Evolutionary conservation across 1,140 invertebrate genomes (phyloP).

Genomic region (Drosophila santomea): DNA sequence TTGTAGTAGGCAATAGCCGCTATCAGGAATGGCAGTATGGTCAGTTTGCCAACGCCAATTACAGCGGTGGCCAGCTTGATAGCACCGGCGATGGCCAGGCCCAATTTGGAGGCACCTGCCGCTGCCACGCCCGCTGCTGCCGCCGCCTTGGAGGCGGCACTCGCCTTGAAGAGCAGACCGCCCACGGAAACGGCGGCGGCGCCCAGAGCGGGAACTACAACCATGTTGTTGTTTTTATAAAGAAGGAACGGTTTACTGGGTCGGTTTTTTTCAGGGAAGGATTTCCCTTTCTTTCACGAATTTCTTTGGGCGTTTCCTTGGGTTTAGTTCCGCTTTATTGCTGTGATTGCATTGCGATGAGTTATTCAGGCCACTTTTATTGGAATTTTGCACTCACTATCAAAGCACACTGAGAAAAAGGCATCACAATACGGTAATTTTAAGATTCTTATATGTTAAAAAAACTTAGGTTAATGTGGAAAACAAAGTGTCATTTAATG

Average conservation of each 20-base stretch:
- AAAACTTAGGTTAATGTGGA: background rate
- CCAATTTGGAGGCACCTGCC: conserved; percentile 72
- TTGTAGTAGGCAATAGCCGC: conserved; percentile 93
- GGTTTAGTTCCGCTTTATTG: background rate
- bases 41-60: conserved; percentile 89
- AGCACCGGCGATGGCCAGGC: conserved; percentile 86
- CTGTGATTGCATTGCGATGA: conserved; percentile 17
- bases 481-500: too few relatives aligned
- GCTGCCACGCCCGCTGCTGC: conserved; percentile 73
- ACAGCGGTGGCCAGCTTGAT: conserved; percentile 89
- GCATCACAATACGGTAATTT: background rate
- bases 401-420: conserved; percentile 21
- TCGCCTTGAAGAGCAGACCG: conserved; percentile 78
- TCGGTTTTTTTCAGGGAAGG: background rate
- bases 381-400: conserved; percentile 8
- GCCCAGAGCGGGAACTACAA: conserved; percentile 72
- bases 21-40: conserved; percentile 91
- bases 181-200: conserved; percentile 77
- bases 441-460: background rate
- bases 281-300: background rate
- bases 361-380: conserved; percentile 25
- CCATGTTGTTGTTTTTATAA: conserved; percentile 42
- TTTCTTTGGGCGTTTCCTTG: background rate
- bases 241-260: background rate
- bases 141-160: conserved; percentile 73